phyloP scores from a whole-genome alignment of 2,888 invertebrate species.

The Ecliptopera silaceata region DNA sequence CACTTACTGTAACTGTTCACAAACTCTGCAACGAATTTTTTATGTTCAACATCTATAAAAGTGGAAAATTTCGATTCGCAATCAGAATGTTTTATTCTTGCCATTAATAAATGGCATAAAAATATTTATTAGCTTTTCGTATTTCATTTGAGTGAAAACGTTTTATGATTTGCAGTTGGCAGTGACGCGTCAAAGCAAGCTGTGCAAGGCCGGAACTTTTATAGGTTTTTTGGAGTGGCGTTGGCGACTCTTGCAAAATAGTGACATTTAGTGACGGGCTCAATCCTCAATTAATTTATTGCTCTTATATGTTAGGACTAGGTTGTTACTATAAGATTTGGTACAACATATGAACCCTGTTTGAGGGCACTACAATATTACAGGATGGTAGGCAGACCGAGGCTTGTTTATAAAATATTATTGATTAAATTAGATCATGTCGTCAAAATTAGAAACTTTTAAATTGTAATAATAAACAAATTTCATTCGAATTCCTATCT shows the following conservation, averaged over 20 bases:
- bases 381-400: no score
- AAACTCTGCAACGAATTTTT: conserved; percentile 51
- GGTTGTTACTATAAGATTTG: no score
- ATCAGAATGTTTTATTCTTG: conserved; percentile 43
- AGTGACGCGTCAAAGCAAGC: conserved; percentile 27
- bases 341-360: no score
- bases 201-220: conserved; percentile 4
- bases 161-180: conserved; percentile 29
- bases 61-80: conserved; percentile 44
- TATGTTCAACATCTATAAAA: conserved; percentile 48
- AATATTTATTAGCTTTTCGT: conserved; percentile 34
- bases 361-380: no score
- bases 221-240: conserved; percentile 5
- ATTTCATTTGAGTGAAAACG: conserved; percentile 32
- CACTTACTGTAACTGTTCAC: conserved; percentile 58
- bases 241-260: background rate
- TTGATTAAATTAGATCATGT: no score
- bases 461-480: no score
- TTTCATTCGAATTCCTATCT: no score
- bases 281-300: no score
- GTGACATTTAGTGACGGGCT: background rate
- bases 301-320: no score
- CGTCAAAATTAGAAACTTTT: no score
- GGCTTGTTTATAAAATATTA: no score
- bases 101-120: conserved; percentile 34